Percentiles rank a stretch among this genome's conserved stretches.
These are phyloP conservation scores for Tympanoctomys barrerae DNA, from an alignment of 2,797 vertebrate genomes.

Conservation along the genomic window DNA sequence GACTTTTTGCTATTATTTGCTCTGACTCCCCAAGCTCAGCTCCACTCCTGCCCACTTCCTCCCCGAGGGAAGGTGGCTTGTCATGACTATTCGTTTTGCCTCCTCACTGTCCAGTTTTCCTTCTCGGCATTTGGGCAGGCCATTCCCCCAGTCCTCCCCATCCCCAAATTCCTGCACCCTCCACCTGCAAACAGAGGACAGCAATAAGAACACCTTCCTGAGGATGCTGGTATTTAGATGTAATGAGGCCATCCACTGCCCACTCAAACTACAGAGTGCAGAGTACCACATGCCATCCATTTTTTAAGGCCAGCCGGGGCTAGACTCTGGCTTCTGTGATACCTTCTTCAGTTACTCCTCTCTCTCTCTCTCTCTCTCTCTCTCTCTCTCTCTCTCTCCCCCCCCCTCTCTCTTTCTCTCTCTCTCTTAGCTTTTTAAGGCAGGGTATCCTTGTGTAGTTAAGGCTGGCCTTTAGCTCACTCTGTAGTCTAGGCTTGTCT, in stretches of 20 bases:
- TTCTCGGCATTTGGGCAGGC: not conserved
- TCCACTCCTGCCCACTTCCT: not conserved
- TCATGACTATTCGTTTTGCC: fast-evolving
- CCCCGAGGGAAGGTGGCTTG: not conserved
- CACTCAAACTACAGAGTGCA: not conserved
- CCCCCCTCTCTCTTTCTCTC: too few relatives aligned
- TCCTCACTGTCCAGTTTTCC: not conserved
- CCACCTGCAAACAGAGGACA: not conserved
- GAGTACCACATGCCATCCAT: not conserved
- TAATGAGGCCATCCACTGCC: not conserved
- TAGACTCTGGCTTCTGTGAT: not conserved
- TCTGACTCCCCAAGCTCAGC: not conserved
- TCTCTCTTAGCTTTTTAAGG: too few relatives aligned
- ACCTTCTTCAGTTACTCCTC: not conserved
- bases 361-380: too few relatives aligned
- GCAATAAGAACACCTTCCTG: not conserved
- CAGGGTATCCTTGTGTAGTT: not conserved
- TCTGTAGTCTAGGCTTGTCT: too few relatives aligned
- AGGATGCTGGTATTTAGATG: not conserved
- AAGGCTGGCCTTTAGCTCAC: not conserved
- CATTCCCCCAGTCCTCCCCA: not conserved
- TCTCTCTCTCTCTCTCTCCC: not conserved
- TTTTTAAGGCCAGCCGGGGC: too few relatives aligned
- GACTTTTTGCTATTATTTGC: not conserved
- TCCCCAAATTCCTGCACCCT: too few relatives aligned